Evolutionary conservation across 2,113 vertebrate species (phyloP).

Genomic region (Lamprologus speciosus): DNA sequence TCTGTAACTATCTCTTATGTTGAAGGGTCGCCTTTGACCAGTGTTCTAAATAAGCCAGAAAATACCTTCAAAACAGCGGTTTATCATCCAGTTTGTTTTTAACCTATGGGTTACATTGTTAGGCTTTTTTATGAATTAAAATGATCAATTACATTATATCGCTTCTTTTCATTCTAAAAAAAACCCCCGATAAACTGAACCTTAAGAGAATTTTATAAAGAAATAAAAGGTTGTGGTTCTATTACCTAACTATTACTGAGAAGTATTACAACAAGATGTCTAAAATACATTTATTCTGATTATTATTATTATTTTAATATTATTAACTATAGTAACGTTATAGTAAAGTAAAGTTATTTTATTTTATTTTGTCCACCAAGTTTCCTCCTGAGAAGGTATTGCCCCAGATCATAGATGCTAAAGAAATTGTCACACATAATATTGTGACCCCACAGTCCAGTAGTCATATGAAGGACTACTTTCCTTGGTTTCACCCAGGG

Average conservation of each 20-base stretch:
- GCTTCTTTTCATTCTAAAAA: not conserved
- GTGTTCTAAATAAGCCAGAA: not conserved
- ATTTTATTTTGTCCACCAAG: not conserved
- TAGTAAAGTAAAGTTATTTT: not conserved
- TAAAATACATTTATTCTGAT: not conserved
- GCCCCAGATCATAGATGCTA: not conserved
- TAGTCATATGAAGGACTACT: not conserved
- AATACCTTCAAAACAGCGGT: not conserved
- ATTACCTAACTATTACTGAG: not conserved
- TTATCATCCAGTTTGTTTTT: not conserved
- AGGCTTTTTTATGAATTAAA: not conserved
- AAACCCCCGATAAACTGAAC: fast-evolving
- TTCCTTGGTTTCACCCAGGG: not conserved
- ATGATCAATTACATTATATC: not conserved
- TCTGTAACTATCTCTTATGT: not conserved
- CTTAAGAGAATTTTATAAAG: not conserved
- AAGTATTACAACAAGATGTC: not conserved
- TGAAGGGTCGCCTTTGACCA: not conserved
- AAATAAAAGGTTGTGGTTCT: not conserved
- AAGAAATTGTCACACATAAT: not conserved
- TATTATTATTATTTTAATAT: not conserved
- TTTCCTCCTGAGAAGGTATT: not conserved
- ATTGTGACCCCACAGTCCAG: not conserved
- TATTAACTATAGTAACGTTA: not conserved
- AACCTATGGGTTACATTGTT: not conserved